A percentile compares a stretch with the other conserved stretches of the same genome.
Conservation (phyloP, 2,888 invertebrate species). For the Pristionchus maxplancki region DNA sequence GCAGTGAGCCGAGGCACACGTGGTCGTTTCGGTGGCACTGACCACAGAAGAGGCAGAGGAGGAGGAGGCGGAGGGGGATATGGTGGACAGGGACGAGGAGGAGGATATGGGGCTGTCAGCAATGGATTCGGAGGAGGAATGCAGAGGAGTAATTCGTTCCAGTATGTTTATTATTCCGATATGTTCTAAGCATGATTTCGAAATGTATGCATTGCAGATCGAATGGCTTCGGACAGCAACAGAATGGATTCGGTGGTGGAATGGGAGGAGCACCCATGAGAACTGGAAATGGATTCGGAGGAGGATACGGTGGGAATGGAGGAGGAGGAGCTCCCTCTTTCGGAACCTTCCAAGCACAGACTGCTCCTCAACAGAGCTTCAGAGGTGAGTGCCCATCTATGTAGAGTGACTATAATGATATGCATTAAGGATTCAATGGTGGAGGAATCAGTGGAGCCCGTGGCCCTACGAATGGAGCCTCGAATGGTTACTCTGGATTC, state of each 20-base stretch:
- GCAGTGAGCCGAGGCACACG: constrained; percentile 32
- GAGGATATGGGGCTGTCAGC: neutral
- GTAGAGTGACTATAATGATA: too few species aligned
- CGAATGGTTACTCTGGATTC: constrained; percentile 9
- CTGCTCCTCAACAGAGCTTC: constrained; percentile 43
- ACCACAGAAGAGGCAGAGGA: constrained; percentile 53
- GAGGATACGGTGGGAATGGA: constrained; percentile 36
- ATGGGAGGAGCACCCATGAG: constrained; percentile 15
- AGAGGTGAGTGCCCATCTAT: constrained; percentile 11
- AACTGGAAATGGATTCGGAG: constrained; percentile 26
- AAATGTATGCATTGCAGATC: constrained; percentile 8
- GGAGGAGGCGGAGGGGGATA: constrained; percentile 35
- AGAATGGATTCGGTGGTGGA: constrained; percentile 21
- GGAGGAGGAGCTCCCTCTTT: constrained; percentile 21
- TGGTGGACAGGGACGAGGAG: constrained; percentile 45
- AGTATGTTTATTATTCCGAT: neutral
- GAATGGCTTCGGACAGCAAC: constrained; percentile 28
- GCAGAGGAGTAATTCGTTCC: constrained; percentile 25
- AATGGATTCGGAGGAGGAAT: constrained; percentile 41
- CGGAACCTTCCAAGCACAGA: constrained; percentile 43
- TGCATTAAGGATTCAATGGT: neutral
- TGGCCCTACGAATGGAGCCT: neutral
- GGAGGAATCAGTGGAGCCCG: neutral
- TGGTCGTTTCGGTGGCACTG: constrained; percentile 56
- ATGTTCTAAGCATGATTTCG: neutral